phyloP scores from a whole-genome alignment of 1,140 invertebrate genomes.

The Uloborus diversus region DNA sequence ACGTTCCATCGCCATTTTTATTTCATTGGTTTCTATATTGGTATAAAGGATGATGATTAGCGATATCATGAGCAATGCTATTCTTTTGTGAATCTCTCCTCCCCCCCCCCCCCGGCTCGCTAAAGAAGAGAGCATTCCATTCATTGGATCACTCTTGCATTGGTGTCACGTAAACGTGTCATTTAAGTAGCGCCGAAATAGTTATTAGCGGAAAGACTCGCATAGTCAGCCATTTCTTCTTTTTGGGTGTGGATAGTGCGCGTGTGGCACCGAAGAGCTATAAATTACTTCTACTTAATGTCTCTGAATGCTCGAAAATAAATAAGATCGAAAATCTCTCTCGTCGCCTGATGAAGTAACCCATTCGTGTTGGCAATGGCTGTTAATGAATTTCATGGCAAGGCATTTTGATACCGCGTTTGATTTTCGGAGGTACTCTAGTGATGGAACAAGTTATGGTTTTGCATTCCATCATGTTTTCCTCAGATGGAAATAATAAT shows the following conservation, averaged over 20 bases:
- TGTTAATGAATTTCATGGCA: background rate
- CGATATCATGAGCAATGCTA: background rate
- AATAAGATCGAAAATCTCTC: slow-evolving; percentile 25
- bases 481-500: no score
- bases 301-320: slow-evolving; percentile 20
- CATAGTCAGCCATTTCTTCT: background rate
- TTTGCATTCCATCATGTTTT: no score
- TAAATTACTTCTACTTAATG: slow-evolving; percentile 50
- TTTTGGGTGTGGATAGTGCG: slow-evolving; percentile 10
- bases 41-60: background rate
- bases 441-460: no score
- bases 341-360: background rate
- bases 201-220: slow-evolving; percentile 18
- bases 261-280: slow-evolving; percentile 25
- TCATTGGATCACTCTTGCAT: slow-evolving; percentile 10
- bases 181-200: slow-evolving; percentile 21
- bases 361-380: no score
- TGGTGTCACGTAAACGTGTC: slow-evolving; percentile 48
- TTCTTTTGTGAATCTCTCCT: background rate
- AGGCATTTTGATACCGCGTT: no score
- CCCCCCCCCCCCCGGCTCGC: no score
- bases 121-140: background rate
- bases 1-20: background rate
- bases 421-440: no score
- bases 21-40: background rate